These are phyloP conservation scores for Pocillopora grandis DNA, from an alignment of 92 coral and sea anemone species.

Conservation along the genomic window DNA sequence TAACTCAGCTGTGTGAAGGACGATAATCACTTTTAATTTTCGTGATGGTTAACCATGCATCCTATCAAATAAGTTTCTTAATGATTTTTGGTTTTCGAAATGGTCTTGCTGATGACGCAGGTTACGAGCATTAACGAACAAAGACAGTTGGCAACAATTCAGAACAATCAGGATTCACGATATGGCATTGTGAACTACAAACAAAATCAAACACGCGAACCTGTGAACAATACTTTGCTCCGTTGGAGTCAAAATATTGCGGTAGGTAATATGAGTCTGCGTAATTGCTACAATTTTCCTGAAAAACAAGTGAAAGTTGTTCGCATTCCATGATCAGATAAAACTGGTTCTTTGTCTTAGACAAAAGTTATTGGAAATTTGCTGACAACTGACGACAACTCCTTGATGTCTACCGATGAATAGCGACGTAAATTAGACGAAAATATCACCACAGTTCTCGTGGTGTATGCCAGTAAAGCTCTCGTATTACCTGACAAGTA, in stretches of 20 bases:
- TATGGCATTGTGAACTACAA: background rate
- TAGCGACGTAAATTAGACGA: too few relatives aligned
- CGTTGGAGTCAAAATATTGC: background rate
- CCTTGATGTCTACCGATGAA: too few relatives aligned
- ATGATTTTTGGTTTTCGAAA: background rate
- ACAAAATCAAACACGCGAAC: constrained; percentile 15
- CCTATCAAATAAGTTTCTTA: background rate
- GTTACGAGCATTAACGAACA: background rate
- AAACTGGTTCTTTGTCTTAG: too few relatives aligned
- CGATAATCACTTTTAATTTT: background rate
- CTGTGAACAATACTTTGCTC: background rate
- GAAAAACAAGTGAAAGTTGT: background rate
- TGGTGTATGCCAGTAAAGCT: too few relatives aligned
- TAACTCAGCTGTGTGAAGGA: background rate
- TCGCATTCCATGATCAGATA: background rate
- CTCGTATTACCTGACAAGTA: too few relatives aligned
- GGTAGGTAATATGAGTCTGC: background rate
- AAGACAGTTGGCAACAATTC: too few relatives aligned
- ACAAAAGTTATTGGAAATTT: too few relatives aligned
- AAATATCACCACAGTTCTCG: too few relatives aligned
- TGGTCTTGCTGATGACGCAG: background rate
- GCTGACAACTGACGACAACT: too few relatives aligned
- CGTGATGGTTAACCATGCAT: background rate
- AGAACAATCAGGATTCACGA: background rate
- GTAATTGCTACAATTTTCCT: background rate